Conservation (phyloP, 2,113 vertebrate species). For the Rissa tridactyla region DNA sequence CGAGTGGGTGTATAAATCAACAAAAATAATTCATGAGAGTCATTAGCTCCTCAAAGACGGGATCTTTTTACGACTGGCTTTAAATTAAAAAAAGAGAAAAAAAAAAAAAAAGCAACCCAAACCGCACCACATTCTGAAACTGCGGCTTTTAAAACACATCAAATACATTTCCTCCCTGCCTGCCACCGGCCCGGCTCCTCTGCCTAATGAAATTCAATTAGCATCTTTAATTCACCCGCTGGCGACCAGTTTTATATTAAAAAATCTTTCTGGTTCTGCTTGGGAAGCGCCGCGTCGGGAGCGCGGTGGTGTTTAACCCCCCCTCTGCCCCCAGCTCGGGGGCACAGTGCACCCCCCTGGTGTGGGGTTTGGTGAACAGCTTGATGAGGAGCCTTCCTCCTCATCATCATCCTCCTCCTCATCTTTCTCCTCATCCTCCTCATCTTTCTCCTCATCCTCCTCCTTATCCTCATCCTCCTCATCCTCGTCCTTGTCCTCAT, state of each 20-base stretch:
- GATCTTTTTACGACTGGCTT: constrained; percentile 47
- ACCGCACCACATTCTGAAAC: background rate
- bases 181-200: constrained; percentile 53
- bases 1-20: constrained; percentile 68
- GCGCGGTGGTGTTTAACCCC: background rate
- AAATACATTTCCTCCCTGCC: constrained; percentile 51
- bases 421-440: background rate
- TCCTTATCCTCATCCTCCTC: too few species aligned
- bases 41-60: constrained; percentile 63
- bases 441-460: background rate
- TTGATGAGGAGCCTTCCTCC: background rate
- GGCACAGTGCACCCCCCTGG: accelerated
- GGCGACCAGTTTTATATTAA: background rate
- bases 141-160: constrained; percentile 66
- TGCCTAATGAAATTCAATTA: constrained; percentile 73
- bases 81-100: constrained; percentile 49
- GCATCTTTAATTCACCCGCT: constrained; percentile 61
- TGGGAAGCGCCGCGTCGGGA: background rate
- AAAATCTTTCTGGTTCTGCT: background rate
- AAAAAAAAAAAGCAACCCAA: background rate
- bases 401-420: background rate
- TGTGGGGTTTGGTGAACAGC: background rate
- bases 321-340: accelerated
- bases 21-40: constrained; percentile 72
- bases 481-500: too few species aligned